Evolutionary conservation across 1,140 invertebrate genomes (phyloP).

Genomic region (Chlorops oryzae): DNA sequence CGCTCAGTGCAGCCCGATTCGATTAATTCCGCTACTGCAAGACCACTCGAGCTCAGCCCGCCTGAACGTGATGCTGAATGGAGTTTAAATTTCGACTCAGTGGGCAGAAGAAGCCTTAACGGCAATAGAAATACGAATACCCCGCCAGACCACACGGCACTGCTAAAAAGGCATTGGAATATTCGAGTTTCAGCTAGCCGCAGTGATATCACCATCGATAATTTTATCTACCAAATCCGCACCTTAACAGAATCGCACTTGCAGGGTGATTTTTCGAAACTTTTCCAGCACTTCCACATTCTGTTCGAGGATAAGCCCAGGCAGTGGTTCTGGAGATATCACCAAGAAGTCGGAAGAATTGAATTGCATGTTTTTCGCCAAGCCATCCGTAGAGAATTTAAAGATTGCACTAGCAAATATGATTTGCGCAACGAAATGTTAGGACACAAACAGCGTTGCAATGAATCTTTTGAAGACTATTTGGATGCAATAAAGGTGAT

Average conservation of each 20-base stretch:
- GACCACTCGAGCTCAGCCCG: too few species aligned
- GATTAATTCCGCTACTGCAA: too few species aligned
- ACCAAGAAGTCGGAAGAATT: neutral
- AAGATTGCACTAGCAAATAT: neutral
- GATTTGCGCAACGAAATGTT: neutral
- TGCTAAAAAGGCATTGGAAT: too few species aligned
- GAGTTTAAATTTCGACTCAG: too few species aligned
- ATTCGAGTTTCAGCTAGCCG: too few species aligned
- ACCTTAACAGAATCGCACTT: neutral
- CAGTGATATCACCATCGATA: neutral
- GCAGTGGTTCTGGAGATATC: neutral
- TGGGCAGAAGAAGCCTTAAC: too few species aligned
- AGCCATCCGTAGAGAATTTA: neutral
- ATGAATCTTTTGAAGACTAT: neutral
- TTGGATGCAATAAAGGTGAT: neutral
- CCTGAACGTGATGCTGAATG: too few species aligned
- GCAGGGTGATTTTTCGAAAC: neutral
- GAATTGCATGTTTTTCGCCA: neutral
- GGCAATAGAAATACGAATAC: too few species aligned
- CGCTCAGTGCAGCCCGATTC: too few species aligned
- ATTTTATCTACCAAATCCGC: neutral
- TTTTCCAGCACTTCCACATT: neutral
- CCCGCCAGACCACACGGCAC: too few species aligned
- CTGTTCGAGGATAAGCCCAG: neutral
- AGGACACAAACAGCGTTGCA: neutral